These are phyloP conservation scores for Danaus plexippus DNA, from an alignment of 1,140 invertebrate genomes.

Conservation along the genomic window DNA sequence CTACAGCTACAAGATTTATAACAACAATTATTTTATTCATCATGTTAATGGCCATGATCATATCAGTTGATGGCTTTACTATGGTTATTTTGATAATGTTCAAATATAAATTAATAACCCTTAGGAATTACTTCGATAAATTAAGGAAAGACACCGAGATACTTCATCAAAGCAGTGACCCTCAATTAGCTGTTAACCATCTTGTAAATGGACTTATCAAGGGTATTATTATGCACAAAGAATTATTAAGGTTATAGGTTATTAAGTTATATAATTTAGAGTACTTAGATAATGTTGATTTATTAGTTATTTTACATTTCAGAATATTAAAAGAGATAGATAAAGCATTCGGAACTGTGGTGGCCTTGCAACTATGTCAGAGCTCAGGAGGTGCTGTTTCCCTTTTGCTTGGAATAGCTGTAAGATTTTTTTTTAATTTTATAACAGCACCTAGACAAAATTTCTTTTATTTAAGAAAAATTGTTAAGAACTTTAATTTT, in stretches of 20 bases:
- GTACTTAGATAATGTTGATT: too few relatives aligned
- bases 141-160: slow-evolving; percentile 32
- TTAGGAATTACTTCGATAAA: slow-evolving; percentile 48
- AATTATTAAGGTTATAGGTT: slow-evolving; percentile 38
- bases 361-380: slow-evolving; percentile 47
- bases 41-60: slow-evolving; percentile 46
- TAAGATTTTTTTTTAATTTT: slow-evolving; percentile 10
- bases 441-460: too few relatives aligned
- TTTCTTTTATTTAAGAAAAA: too few relatives aligned
- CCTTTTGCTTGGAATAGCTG: slow-evolving; percentile 51
- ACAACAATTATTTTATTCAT: slow-evolving; percentile 35
- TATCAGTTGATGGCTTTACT: slow-evolving; percentile 41
- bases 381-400: slow-evolving; percentile 41
- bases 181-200: slow-evolving; percentile 26
- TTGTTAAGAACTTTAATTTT: slow-evolving; percentile 3
- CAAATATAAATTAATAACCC: slow-evolving; percentile 57
- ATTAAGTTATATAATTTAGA: neutral
- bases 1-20: slow-evolving; percentile 32
- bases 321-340: slow-evolving; percentile 52
- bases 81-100: slow-evolving; percentile 50
- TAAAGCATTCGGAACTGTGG: slow-evolving; percentile 45
- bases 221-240: slow-evolving; percentile 53
- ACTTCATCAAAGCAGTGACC: slow-evolving; percentile 23
- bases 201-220: slow-evolving; percentile 40
- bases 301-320: neutral